Base-by-base conservation (phyloP, 2,888 invertebrate species). In the Graphium colonna region DNA sequence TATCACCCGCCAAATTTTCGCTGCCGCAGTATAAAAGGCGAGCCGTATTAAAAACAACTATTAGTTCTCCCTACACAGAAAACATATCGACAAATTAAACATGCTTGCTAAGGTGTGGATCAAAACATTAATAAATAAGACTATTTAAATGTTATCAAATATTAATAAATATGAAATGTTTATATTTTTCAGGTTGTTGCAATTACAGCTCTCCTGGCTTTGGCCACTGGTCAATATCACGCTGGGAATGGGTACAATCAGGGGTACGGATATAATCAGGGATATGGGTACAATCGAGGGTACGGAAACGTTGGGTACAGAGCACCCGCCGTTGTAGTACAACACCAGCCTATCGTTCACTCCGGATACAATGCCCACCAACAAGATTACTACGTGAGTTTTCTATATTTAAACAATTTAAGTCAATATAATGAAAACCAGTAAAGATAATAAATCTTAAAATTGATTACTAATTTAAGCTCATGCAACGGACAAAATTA, bases 151-250 rank as follows among this genome's bases (percentile, higher is more conserved):
- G n/a, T n/a, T n/a, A n/a, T n/a, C n/a, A 21, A 21, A 5, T 21
- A 21, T 21, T 21, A 21, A 21, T 5, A 21, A 21, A 5, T 41
- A 9, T 17, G 8, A 40, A 16, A n/a, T n/a, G n/a, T n/a, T 16
- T 16, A 9, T 13, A 17, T 41, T 55, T 60, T 8, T 59, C 2
- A 36, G 36, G 3, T 36, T 13, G 60, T 54, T 17, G 45, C 56
- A 55, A 68, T 55, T 63, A 69, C 50, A 54, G 67, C 46, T 40
- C 63, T 65, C 44, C 58, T 62, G 44, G 57, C 36, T 36, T 36
- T 61, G 15, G 58, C 60, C 43, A 26, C 42, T 8, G 52, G 56
- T 26, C 60, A 57, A n/a, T 57, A 51, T 2, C 2, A 21, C 21
- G 2, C 21, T 21, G 21, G 21, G 5, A 3, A 21, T 5, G 21